Evolutionary conservation across 2,888 invertebrate genomes (phyloP).

Genomic region (Brenthis daphne): DNA sequence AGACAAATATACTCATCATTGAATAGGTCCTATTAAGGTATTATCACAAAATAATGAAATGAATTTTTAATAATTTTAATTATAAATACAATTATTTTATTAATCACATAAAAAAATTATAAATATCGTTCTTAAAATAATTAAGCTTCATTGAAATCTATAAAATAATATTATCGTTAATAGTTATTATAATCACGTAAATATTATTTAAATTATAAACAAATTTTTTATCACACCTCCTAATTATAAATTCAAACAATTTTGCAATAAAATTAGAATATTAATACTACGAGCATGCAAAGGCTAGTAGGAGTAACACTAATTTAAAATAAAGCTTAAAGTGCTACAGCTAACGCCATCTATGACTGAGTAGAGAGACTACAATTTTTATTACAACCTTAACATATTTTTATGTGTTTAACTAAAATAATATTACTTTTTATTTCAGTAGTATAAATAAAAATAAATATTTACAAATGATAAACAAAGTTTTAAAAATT

Average conservation of each 20-base stretch:
- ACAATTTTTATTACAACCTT: neutral
- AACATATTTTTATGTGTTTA: neutral
- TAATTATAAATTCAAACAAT: constrained; percentile 16
- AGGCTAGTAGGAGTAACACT: neutral
- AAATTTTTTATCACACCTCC: constrained; percentile 6
- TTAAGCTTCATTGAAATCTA: too few species aligned
- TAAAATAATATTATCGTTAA: too few species aligned
- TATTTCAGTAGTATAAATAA: neutral
- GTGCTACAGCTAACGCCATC: constrained; percentile 14
- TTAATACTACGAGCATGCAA: constrained; percentile 9
- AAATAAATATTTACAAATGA: neutral
- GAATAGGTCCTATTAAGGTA: too few species aligned
- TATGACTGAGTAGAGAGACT: constrained; percentile 22
- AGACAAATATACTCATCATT: too few species aligned
- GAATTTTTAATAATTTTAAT: too few species aligned
- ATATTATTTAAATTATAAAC: constrained; percentile 10
- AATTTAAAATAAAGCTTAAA: neutral
- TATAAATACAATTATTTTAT: too few species aligned
- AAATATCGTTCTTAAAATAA: too few species aligned
- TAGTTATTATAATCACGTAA: too few species aligned
- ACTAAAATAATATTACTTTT: neutral
- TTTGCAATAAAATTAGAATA: constrained; percentile 17
- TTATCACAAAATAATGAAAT: too few species aligned
- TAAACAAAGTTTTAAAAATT: too few species aligned
- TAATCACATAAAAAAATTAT: too few species aligned